These are phyloP conservation scores for Piprites chloris DNA, from an alignment of 2,113 vertebrate genomes.

Conservation along the genomic window DNA sequence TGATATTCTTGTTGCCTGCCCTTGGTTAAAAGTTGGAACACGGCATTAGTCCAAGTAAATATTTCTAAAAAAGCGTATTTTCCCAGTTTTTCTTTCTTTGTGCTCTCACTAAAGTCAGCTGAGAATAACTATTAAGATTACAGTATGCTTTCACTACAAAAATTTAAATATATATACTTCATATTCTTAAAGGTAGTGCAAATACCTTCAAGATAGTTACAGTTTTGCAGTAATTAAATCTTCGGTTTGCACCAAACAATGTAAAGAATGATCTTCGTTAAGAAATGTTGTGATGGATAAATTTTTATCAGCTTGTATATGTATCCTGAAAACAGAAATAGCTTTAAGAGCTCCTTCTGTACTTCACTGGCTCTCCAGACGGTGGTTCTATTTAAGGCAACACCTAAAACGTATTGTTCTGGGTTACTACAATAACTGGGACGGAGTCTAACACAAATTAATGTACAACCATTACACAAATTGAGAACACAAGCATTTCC, in stretches of 20 bases:
- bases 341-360: background rate
- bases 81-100: background rate
- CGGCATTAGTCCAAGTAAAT: background rate
- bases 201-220: background rate
- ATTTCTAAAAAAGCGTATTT: background rate
- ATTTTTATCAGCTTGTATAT: background rate
- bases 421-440: slow-evolving; percentile 22
- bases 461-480: background rate
- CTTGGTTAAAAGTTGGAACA: background rate
- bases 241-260: background rate
- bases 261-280: background rate
- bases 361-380: background rate
- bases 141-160: background rate
- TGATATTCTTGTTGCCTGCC: background rate
- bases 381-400: background rate
- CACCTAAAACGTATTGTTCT: slow-evolving; percentile 16
- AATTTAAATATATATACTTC: background rate
- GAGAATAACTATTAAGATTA: background rate
- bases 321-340: background rate
- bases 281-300: background rate
- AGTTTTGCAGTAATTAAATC: background rate
- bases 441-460: background rate
- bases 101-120: background rate
- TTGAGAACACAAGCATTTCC: background rate
- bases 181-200: background rate